Evolutionary conservation across 1,140 invertebrate species (phyloP), one percentile per base, ranked within the genome.

Genomic region (Planococcus citri): DNA sequence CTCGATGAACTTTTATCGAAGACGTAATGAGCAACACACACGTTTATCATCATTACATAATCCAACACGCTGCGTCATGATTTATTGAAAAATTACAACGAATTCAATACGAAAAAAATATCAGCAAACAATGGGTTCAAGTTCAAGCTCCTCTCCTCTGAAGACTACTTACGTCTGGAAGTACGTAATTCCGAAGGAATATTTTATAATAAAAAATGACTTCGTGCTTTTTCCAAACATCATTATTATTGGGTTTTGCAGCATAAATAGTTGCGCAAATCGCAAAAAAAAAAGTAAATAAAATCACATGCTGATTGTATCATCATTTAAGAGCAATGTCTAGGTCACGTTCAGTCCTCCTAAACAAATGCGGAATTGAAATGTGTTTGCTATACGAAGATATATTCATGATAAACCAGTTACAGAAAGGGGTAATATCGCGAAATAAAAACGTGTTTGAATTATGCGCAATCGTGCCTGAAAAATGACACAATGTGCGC

Each of bases 301-400:
- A 51, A 51, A 51, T 51, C 41, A 51, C 41, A 51, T 51, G 41
- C 41, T 51, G 41, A 51, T 51, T 22, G 60, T 27, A 64, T 64
- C 21, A 27, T 64, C 21, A 27, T 27, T 64, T 64, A 64, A 22
- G n/a, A 25, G 6, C 60, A 64, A 64, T 64, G 60, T 64, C 60
- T 64, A 64, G 60, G 60, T 64, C 60, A 64, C 60, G 60, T 64
- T 64, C 25, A 64, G 9, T 64, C 22, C 25, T 64, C 60, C 20
- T 27, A 64, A 24, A 64, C 21, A 64, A 64, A 64, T 64, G 24
- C 60, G 41, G 12, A 51, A 64, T 64, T 64, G 60, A 64, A 64
- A 25, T 27, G 60, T 24, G 60, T 64, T 64, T 17, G 60, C 60
- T 4, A 64, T 64, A 64, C 60, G 24, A 64, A 64, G 25, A 64